These are phyloP conservation scores for Rhimphoctona megacephalus DNA, from an alignment of 2,888 invertebrate species.

Conservation along the genomic window DNA sequence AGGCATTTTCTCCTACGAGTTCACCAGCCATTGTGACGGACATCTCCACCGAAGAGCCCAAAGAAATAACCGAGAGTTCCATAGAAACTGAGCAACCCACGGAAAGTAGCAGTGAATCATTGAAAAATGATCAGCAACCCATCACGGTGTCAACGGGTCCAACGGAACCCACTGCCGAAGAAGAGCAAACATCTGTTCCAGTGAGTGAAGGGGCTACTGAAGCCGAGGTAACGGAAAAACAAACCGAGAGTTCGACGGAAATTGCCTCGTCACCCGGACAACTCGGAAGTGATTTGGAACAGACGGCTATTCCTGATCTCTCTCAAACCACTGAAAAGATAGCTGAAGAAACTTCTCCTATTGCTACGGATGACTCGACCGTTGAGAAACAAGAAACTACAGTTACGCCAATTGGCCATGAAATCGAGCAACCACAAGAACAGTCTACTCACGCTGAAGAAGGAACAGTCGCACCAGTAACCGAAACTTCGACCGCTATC, in stretches of 20 bases:
- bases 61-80: conserved; percentile 39
- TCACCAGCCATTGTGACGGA: conserved; percentile 49
- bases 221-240: conserved; percentile 50
- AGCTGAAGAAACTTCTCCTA: conserved; percentile 38
- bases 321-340: conserved; percentile 20
- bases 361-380: conserved; percentile 37
- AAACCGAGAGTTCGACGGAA: conserved; percentile 38
- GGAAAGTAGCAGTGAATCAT: conserved; percentile 56
- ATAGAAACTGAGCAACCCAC: conserved; percentile 57
- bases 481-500: conserved; percentile 8
- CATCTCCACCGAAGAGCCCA: conserved; percentile 40
- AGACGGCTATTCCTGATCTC: conserved; percentile 4
- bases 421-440: conserved; percentile 50
- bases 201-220: conserved; percentile 49
- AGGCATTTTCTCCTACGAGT: conserved; percentile 42
- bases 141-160: conserved; percentile 13
- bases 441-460: conserved; percentile 26
- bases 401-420: not conserved
- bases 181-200: conserved; percentile 39
- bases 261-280: conserved; percentile 20
- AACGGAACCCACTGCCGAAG: conserved; percentile 32
- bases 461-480: conserved; percentile 7
- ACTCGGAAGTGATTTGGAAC: conserved; percentile 5
- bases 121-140: conserved; percentile 37
- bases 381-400: conserved; percentile 65